Percentiles rank a stretch among this genome's conserved stretches.
Evolutionary conservation across 2,113 vertebrate genomes (phyloP).

Genomic region (Ploceus nigricollis): DNA sequence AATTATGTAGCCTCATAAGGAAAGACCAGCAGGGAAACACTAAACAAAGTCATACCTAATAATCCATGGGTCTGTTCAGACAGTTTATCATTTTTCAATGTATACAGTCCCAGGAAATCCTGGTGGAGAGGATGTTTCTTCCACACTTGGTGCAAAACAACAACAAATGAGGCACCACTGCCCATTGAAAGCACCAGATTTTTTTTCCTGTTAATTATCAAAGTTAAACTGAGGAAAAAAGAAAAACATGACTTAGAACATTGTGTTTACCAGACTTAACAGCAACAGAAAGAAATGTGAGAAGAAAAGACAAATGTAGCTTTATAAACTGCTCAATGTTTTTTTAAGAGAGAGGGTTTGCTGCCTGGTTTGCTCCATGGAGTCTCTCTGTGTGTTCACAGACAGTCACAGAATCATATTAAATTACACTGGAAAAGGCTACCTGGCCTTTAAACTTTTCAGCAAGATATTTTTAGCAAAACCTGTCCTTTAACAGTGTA

Average conservation of each 20-base stretch:
- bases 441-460: neutral
- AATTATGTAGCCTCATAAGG: neutral
- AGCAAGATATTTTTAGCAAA: neutral
- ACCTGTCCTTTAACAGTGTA: neutral
- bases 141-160: constrained; percentile 90
- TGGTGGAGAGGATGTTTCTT: constrained; percentile 81
- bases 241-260: neutral
- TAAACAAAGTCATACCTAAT: constrained; percentile 79
- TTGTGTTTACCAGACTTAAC: neutral
- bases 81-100: constrained; percentile 81
- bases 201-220: constrained; percentile 79
- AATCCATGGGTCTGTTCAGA: constrained; percentile 86
- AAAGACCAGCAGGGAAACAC: neutral
- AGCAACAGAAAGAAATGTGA: neutral
- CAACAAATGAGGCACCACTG: constrained; percentile 83
- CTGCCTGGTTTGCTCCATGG: neutral
- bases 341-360: neutral
- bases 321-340: neutral
- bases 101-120: constrained; percentile 92
- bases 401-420: neutral
- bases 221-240: constrained; percentile 75
- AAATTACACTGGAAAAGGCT: neutral
- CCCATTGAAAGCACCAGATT: constrained; percentile 81
- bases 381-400: neutral
- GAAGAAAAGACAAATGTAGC: neutral